Evolutionary conservation across 2,888 invertebrate species (phyloP).

Genomic region (Beris morrisii): DNA sequence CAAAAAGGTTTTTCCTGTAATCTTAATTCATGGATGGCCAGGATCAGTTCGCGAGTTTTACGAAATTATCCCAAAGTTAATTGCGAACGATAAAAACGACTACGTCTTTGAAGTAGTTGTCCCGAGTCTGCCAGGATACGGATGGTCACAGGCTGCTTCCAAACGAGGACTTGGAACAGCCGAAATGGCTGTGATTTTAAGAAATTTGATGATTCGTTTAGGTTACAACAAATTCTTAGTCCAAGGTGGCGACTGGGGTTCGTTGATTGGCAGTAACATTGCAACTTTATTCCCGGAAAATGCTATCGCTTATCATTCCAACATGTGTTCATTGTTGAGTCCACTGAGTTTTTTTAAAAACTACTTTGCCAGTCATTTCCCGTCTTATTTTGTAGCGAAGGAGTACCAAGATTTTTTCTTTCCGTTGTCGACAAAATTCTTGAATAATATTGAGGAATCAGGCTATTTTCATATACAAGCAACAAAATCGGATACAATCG

Average conservation of each 20-base stretch:
- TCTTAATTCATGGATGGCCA: slow-evolving; percentile 85
- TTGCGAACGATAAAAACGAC: slow-evolving; percentile 57
- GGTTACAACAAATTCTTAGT: slow-evolving; percentile 66
- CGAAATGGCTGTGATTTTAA: slow-evolving; percentile 63
- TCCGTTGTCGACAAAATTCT: slow-evolving; percentile 51
- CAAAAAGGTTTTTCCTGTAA: slow-evolving; percentile 64
- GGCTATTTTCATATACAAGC: slow-evolving; percentile 78
- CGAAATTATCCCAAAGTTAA: slow-evolving; percentile 69
- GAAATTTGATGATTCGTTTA: slow-evolving; percentile 69
- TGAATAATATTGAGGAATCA: slow-evolving; percentile 54
- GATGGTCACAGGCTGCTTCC: no score
- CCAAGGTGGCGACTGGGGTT: slow-evolving; percentile 86
- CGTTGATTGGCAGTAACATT: slow-evolving; percentile 64
- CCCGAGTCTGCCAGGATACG: slow-evolving; percentile 72
- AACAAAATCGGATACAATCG: slow-evolving; percentile 87
- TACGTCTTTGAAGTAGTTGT: slow-evolving; percentile 70
- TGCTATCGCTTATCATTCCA: slow-evolving; percentile 63
- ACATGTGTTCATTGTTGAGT: slow-evolving; percentile 59
- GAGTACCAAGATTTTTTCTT: slow-evolving; percentile 58
- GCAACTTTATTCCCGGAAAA: slow-evolving; percentile 66
- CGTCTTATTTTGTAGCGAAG: slow-evolving; percentile 61
- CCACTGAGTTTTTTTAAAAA: slow-evolving; percentile 51
- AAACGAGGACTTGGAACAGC: no score
- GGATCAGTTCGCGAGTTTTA: slow-evolving; percentile 81
- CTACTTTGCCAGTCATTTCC: slow-evolving; percentile 60